Base-by-base conservation (phyloP, 1,140 invertebrate genomes). In the Drosophila trapezifrons region DNA sequence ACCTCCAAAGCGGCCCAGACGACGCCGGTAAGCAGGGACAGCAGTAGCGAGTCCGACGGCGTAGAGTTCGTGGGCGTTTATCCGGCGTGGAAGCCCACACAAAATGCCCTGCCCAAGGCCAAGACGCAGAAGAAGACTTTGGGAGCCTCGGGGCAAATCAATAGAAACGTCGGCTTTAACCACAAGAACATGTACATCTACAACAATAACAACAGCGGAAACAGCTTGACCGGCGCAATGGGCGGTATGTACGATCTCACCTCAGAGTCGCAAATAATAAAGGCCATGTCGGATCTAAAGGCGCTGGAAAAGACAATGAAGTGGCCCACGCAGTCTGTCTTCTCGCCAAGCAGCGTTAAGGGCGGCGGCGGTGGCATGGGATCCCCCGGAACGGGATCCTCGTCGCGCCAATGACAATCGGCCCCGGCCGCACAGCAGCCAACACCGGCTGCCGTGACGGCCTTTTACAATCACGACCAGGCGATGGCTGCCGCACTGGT, bases 61-160 rank as follows among this genome's bases (percentile, higher is more conserved):
- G 91, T 92, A 10, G 91, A 92, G 56, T 78, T 92, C 43, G 85
- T 92, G 15, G 82, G 91, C 12, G 71, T 90, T 9, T 91, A 62
- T 72, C 79, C 86, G 8, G 85, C 90, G 15, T 40, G 52, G 35
- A 56, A 49, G 17, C 32, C 64, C 22, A 67, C 32, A 13, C 52
- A 38, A 12, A 82, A 69, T 29, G 2, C 43, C 8, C 45, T 37
- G 20, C n/a, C 52, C 12, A 80, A 52, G 43, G 76, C 38, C 17
- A 87, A 87, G 49, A 35, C 58, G 10, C 46, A 83, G 59, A 51
- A 22, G 42, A 29, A 70, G 47, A n/a, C 57, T 5, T 42, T 69
- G 35, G 73, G 52, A 10, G 17, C 35, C 8, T 20, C 58, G 5
- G 76, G 64, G 17, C 63, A 63, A 15, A 9, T 52, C 2, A 76